A percentile compares a stretch with the other conserved stretches of the same genome.
phyloP scores from a whole-genome alignment of 2,113 vertebrate genomes.

The Malurus cyaneus region DNA sequence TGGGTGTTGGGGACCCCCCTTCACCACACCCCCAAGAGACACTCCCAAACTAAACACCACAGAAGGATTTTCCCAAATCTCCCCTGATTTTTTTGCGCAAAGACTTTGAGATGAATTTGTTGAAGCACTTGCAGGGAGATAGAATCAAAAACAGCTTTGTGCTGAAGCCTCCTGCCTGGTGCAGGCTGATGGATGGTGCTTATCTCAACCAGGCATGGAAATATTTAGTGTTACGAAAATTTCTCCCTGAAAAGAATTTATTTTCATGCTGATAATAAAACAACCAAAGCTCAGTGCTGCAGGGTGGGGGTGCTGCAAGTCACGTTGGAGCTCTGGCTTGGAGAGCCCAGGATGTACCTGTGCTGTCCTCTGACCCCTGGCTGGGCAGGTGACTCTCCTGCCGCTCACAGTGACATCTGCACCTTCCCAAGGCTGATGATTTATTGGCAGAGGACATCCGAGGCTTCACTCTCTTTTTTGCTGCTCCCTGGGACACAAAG shows the following conservation, averaged over 20 bases:
- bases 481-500: neutral
- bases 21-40: rapidly evolving
- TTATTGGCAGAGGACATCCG: neutral
- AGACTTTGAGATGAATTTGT: neutral
- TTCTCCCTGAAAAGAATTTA: neutral
- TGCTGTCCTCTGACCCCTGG: neutral
- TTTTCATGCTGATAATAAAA: neutral
- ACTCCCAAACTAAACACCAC: neutral
- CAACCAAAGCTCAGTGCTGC: neutral
- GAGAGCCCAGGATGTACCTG: neutral
- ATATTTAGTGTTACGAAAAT: neutral
- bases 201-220: neutral
- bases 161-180: neutral
- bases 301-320: neutral
- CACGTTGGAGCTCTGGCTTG: rapidly evolving
- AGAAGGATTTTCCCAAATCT: neutral
- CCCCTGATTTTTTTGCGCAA: neutral
- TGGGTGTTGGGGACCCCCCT: rapidly evolving
- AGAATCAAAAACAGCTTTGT: neutral
- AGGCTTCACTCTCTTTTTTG: neutral
- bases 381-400: neutral
- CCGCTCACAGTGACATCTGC: neutral
- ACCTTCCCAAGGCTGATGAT: neutral
- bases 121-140: neutral
- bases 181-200: neutral